Conservation (phyloP, 2,888 invertebrate species). For the Ectemnius lituratus region DNA sequence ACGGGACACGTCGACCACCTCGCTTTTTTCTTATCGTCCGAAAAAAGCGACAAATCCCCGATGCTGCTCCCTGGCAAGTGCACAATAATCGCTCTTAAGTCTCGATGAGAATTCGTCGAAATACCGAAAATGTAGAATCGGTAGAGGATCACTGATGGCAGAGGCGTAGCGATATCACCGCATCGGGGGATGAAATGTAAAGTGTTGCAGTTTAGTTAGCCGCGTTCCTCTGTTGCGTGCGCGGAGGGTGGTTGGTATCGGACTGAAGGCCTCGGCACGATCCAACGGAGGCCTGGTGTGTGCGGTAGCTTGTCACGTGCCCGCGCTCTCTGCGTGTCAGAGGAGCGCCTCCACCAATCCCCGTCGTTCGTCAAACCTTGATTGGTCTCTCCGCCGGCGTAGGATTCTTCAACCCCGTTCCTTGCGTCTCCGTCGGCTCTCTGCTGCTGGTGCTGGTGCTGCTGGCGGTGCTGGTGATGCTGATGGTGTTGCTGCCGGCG, state of each 20-base stretch:
- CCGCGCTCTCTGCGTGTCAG: conserved; percentile 77
- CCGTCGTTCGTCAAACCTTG: conserved; percentile 80
- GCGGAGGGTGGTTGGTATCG: conserved; percentile 78
- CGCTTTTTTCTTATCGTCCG: background rate
- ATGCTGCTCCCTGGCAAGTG: background rate
- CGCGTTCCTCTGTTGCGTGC: conserved; percentile 70
- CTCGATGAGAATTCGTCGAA: background rate
- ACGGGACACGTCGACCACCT: background rate
- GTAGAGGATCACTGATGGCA: background rate
- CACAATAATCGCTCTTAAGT: background rate
- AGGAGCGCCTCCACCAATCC: conserved; percentile 77
- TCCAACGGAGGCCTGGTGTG: conserved; percentile 75
- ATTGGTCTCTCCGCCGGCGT: conserved; percentile 79
- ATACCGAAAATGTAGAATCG: background rate
- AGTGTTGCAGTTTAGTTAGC: conserved; percentile 50
- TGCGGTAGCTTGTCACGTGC: conserved; percentile 78
- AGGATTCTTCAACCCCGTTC: conserved; percentile 78
- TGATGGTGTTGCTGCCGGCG: conserved; percentile 30
- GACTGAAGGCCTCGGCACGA: conserved; percentile 75
- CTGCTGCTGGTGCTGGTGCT: conserved; percentile 21
- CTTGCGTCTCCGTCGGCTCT: conserved; percentile 65
- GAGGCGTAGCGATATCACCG: conserved; percentile 45
- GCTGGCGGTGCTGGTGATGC: conserved; percentile 49
- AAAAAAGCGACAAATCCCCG: background rate
- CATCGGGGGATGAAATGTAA: conserved; percentile 62